These are phyloP conservation scores for Phoxinus dragarum DNA, from an alignment of 2,797 vertebrate species.

Conservation along the genomic window DNA sequence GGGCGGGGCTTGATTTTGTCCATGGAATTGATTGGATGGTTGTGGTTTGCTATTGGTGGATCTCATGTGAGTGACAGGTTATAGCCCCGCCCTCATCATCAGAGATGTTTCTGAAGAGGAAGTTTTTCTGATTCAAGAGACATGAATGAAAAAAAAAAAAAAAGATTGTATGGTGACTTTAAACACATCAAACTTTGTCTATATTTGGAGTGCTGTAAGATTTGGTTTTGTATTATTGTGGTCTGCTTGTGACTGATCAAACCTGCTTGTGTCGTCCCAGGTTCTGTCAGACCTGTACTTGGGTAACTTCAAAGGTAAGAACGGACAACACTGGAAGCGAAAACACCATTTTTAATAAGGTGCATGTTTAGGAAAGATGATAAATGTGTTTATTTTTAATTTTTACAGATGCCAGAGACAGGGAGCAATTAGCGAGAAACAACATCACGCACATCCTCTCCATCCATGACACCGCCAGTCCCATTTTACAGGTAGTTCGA, in stretches of 20 bases:
- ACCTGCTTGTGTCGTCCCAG: constrained; percentile 67
- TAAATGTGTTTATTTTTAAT: neutral
- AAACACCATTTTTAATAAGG: neutral
- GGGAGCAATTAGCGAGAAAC: constrained; percentile 88
- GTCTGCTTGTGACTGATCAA: neutral
- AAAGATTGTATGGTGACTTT: neutral
- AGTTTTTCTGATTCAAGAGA: neutral
- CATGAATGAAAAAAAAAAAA: neutral
- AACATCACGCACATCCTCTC: constrained; percentile 94
- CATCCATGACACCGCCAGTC: constrained; percentile 89
- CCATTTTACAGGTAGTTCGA: constrained; percentile 89
- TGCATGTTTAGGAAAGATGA: neutral
- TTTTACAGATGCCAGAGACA: constrained; percentile 87
- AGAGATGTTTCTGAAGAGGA: neutral
- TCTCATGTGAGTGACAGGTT: too few species aligned
- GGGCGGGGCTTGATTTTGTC: too few species aligned
- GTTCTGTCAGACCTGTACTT: constrained; percentile 93
- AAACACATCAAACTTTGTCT: neutral
- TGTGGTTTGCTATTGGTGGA: too few species aligned
- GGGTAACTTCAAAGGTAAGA: constrained; percentile 94
- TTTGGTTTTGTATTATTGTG: neutral
- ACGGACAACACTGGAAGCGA: neutral
- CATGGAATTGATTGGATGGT: too few species aligned
- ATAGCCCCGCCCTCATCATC: neutral
- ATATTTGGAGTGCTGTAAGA: neutral